Percentiles rank a stretch among this genome's conserved stretches.
Conservation (phyloP, 1,140 invertebrate genomes). For the Pachypeltis micranthus region DNA sequence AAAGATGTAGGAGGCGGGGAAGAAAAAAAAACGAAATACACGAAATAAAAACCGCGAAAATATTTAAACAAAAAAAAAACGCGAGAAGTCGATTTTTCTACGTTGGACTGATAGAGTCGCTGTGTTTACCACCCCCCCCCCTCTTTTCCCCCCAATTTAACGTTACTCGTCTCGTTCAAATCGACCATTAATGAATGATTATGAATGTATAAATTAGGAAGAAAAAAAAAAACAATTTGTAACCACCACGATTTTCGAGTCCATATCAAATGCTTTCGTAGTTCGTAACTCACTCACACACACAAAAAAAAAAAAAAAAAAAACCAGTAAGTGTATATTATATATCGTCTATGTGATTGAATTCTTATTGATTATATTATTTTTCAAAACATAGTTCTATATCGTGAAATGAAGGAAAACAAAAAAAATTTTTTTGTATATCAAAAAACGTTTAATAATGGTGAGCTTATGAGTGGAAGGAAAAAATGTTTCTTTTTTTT, state of each 20-base stretch:
- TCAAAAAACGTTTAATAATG: constrained; percentile 12
- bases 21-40: no score
- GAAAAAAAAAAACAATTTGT: constrained; percentile 2
- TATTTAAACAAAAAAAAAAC: no score
- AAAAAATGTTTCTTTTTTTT: no score
- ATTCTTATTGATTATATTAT: constrained; percentile 16
- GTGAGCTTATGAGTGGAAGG: constrained; percentile 21
- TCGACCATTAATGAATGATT: no score
- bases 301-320: neutral
- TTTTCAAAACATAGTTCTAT: constrained; percentile 17
- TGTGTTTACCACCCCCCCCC: neutral
- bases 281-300: constrained; percentile 13
- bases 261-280: constrained; percentile 22
- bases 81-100: neutral
- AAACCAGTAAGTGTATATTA: constrained; percentile 12
- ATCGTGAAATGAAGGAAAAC: no score
- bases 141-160: no score
- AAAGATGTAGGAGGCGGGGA: no score
- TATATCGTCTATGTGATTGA: constrained; percentile 21
- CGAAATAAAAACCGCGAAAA: no score
- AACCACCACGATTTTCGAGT: constrained; percentile 10
- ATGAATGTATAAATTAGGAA: neutral
- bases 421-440: constrained; percentile 19
- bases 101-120: constrained; percentile 12
- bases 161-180: neutral